Conservation (phyloP, 2,888 invertebrate species). For the Amiota minor region DNA sequence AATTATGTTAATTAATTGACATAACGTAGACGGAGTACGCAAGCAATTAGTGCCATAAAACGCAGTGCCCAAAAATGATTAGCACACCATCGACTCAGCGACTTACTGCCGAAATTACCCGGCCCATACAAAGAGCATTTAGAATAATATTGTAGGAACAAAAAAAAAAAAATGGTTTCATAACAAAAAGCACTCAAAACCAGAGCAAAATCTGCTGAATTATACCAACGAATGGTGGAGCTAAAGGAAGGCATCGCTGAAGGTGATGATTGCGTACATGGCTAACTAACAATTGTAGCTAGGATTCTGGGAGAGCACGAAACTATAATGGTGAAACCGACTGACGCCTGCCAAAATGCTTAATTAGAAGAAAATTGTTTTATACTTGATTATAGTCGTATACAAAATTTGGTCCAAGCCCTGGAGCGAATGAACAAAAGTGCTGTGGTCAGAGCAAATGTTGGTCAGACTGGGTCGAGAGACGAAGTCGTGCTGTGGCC, state of each 20-base stretch:
- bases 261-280: background rate
- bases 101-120: background rate
- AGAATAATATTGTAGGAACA: background rate
- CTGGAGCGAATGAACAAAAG: constrained; percentile 7
- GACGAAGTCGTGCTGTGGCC: constrained; percentile 9
- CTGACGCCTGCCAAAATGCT: constrained; percentile 23
- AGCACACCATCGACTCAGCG: constrained; percentile 17
- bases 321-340: background rate
- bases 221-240: background rate
- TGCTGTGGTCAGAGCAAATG: constrained; percentile 26
- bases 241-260: background rate
- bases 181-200: background rate
- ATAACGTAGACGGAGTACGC: constrained; percentile 35
- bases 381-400: constrained; percentile 21
- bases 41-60: constrained; percentile 63
- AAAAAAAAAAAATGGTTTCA: constrained; percentile 7
- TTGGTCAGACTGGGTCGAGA: background rate
- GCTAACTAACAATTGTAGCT: background rate
- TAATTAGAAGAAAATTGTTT: constrained; percentile 30
- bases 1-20: constrained; percentile 66
- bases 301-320: background rate
- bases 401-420: background rate
- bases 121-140: too few species aligned
- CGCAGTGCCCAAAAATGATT: constrained; percentile 43
- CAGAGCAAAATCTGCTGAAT: background rate